phyloP scores from a whole-genome alignment of 1,140 invertebrate species.

The Caenorhabditis remanei region DNA sequence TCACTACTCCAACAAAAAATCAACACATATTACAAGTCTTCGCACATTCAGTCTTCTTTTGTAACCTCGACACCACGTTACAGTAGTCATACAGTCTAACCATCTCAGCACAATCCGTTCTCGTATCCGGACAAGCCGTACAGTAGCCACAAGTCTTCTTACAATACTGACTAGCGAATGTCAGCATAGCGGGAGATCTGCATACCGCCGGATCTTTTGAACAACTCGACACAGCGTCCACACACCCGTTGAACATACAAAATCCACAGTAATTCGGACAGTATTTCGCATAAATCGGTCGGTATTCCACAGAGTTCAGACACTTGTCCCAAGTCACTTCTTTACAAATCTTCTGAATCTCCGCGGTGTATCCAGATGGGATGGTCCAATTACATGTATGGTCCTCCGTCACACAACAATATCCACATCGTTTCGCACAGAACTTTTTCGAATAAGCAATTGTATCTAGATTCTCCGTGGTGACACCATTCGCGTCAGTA shows the following conservation, averaged over 20 bases:
- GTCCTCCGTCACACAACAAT: too few relatives aligned
- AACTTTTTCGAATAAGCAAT: too few relatives aligned
- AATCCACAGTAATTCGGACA: not conserved
- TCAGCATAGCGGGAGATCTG: not conserved
- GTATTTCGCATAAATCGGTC: not conserved
- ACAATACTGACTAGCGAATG: not conserved
- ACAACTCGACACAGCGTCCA: not conserved
- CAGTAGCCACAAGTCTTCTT: not conserved
- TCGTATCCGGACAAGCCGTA: not conserved
- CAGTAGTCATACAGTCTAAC: not conserved
- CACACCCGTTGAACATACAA: not conserved
- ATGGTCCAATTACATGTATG: too few relatives aligned
- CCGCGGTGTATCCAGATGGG: too few relatives aligned
- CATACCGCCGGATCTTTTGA: not conserved
- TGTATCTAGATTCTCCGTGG: too few relatives aligned
- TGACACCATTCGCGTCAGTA: too few relatives aligned
- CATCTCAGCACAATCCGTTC: not conserved
- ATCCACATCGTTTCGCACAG: too few relatives aligned
- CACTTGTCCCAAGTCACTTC: not conserved
- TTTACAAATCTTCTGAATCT: not conserved
- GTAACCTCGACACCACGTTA: not conserved
- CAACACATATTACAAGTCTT: conserved; percentile 10
- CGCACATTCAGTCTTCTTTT: not conserved
- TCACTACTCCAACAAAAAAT: not conserved
- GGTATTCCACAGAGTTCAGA: not conserved